Base-by-base conservation (phyloP, 1,140 invertebrate genomes). In the Littorina saxatilis region DNA sequence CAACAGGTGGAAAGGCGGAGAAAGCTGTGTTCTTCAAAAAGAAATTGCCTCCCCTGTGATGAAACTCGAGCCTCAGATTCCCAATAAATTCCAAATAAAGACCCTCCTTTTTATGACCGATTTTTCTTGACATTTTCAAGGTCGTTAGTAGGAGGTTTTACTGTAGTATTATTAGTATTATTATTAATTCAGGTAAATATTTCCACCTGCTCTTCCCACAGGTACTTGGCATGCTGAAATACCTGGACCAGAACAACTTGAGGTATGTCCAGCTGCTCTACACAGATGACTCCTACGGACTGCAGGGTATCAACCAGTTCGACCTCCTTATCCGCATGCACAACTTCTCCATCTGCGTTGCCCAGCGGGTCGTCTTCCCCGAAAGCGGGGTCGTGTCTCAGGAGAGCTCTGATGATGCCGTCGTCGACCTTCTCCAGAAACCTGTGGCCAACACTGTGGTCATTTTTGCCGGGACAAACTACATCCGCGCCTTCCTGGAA, bases 161-260 rank as follows among this genome's bases (percentile, higher is more conserved):
- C n/a, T n/a, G n/a, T n/a, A n/a, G n/a, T n/a, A n/a, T n/a, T n/a
- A n/a, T n/a, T n/a, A 5, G 43, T 47, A 47, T 9, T 47, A 17
- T 47, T 47, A 17, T 17, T 47, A 47, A 47, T 47, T 47, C n/a
- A n/a, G n/a, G 43, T 5, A 47, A 47, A 17, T 17, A 47, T 47
- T 47, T 47, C 43, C 17, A 47, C 43, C 3, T 78, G 17, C 40
- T 3, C 32, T 35, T 27, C 23, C n/a, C n/a, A 2, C 76, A 78
- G 76, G 82, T 79, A 13, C 94, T 95, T 86, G 95, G 95, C 40
- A 95, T 97, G 86, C 93, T 90, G 0, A 82, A 80, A 13, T 88
- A 90, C 61, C 81, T 92, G 13, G 70, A 86, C 47, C 66, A 85
- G 52, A 84, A 81, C 81, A 82, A 90, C 73, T 87, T 92, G n/a